These are phyloP conservation scores for Crotalus viridis DNA, from an alignment of 2,113 vertebrate genomes.

Conservation along the genomic window DNA sequence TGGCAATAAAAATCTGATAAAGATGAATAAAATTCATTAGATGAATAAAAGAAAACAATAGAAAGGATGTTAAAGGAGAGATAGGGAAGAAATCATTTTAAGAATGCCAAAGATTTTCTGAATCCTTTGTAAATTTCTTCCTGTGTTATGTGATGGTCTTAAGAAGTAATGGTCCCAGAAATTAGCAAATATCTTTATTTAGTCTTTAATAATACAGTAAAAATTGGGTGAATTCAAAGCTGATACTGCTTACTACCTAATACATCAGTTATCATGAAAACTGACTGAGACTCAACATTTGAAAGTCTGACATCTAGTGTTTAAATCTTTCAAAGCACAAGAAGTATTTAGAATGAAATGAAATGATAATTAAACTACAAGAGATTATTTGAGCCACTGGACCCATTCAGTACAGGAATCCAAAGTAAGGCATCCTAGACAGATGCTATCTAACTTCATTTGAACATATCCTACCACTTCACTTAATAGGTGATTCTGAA, in stretches of 20 bases:
- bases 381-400: not conserved
- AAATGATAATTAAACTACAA: not conserved
- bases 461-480: not conserved
- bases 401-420: not conserved
- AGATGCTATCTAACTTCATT: not conserved
- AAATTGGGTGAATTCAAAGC: not conserved
- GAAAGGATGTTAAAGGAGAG: not conserved
- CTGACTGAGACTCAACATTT: constrained; percentile 3
- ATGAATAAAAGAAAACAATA: not conserved
- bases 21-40: not conserved
- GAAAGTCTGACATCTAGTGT: constrained; percentile 62
- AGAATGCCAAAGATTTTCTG: not conserved
- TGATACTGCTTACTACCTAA: not conserved
- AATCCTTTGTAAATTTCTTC: not conserved
- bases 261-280: not conserved
- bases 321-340: not conserved
- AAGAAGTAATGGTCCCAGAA: not conserved
- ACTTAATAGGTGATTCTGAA: not conserved
- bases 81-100: not conserved
- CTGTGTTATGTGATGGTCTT: not conserved
- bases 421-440: not conserved
- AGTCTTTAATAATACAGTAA: not conserved
- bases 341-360: not conserved
- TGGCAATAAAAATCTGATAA: not conserved
- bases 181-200: not conserved